phyloP scores from a whole-genome alignment of 1,140 invertebrate species.

The Tenebrio molitor region DNA sequence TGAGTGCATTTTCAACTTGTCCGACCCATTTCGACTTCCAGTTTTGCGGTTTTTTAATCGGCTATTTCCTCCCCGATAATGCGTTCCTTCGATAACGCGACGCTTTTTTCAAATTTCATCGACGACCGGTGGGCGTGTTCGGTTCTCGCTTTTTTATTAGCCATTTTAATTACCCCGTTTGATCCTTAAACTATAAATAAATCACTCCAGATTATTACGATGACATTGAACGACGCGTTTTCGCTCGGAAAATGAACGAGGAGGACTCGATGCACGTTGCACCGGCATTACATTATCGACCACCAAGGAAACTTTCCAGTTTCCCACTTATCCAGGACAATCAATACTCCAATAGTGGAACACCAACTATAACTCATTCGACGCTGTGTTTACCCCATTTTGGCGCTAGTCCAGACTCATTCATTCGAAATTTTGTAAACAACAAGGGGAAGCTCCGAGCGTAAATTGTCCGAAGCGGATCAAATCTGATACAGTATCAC shows the following conservation, averaged over 20 bases:
- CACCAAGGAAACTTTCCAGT: background rate
- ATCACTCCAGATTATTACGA: background rate
- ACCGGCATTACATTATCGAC: no score
- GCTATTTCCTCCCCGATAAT: no score
- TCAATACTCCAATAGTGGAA: background rate
- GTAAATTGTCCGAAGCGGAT: no score
- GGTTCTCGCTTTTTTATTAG: no score
- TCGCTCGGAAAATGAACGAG: background rate
- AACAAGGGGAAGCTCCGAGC: constrained; percentile 3
- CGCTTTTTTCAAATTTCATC: no score
- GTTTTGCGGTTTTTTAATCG: constrained; percentile 6
- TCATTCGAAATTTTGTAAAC: constrained; percentile 4
- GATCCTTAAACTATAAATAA: constrained; percentile 16
- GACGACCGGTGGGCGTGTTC: no score
- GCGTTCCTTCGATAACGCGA: background rate
- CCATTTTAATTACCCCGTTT: constrained; percentile 9
- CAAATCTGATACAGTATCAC: no score
- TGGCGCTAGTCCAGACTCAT: constrained; percentile 3
- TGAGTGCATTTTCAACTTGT: constrained; percentile 53
- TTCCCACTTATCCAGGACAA: background rate
- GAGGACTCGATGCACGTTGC: no score
- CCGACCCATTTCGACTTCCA: background rate
- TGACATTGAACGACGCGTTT: background rate
- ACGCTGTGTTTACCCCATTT: constrained; percentile 9
- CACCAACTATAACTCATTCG: constrained; percentile 13